phyloP scores from a whole-genome alignment of 2,888 invertebrate species.

The Merodon equestris region DNA sequence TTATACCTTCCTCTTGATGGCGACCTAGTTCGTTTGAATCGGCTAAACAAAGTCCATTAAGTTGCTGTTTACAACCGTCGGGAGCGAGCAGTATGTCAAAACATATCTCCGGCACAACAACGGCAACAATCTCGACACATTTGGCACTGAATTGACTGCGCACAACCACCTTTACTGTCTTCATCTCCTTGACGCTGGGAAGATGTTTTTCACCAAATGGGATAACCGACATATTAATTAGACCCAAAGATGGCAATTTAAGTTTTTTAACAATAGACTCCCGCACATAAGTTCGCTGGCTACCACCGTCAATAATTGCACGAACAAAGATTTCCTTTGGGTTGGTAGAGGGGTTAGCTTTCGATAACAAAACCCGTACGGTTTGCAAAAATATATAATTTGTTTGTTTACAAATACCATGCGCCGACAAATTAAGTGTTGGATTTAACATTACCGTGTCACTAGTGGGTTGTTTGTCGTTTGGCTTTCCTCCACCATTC shows the following conservation, averaged over 20 bases:
- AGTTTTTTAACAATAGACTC: constrained; percentile 5
- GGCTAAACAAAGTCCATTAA: background rate
- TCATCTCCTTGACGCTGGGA: background rate
- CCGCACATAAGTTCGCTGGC: constrained; percentile 2
- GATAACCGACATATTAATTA: background rate
- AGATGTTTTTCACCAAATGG: background rate
- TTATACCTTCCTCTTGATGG: constrained; percentile 1
- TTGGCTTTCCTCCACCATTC: too few species aligned
- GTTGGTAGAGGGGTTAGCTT: background rate
- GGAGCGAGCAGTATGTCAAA: background rate
- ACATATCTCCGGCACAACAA: constrained; percentile 5
- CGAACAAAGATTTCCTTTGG: constrained; percentile 9
- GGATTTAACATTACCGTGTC: too few species aligned
- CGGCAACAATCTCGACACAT: background rate
- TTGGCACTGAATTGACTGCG: background rate
- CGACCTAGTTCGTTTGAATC: background rate
- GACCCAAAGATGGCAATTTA: background rate
- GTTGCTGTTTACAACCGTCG: background rate
- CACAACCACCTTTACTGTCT: background rate
- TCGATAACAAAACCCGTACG: too few species aligned
- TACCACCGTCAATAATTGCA: constrained; percentile 9
- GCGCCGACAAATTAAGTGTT: too few species aligned
- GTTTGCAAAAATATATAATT: too few species aligned
- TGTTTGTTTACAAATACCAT: background rate
- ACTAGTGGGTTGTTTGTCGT: too few species aligned